These are phyloP conservation scores for Montipora capitata DNA, from an alignment of 92 coral and sea anemone genomes.

Conservation along the genomic window DNA sequence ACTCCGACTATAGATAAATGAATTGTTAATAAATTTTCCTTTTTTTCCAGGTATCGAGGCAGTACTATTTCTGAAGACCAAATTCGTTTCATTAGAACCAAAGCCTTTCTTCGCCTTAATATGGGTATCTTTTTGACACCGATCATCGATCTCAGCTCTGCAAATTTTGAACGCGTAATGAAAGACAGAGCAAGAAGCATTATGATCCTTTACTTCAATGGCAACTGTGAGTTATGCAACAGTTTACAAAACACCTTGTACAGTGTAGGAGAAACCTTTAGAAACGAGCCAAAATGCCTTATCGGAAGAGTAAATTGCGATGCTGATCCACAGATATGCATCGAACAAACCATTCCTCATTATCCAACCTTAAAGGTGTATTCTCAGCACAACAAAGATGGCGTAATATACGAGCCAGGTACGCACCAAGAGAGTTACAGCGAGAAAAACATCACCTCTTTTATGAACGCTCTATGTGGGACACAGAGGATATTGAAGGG, in stretches of 20 bases:
- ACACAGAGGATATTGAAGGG: slow-evolving; percentile 90
- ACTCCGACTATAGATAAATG: neutral
- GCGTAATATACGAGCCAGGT: slow-evolving; percentile 92
- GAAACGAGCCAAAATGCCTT: slow-evolving; percentile 92
- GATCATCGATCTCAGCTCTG: slow-evolving; percentile 83
- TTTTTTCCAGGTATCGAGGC: slow-evolving; percentile 79
- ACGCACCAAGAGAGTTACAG: slow-evolving; percentile 92
- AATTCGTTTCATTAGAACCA: slow-evolving; percentile 82
- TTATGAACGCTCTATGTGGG: slow-evolving; percentile 92
- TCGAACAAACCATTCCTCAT: slow-evolving; percentile 88
- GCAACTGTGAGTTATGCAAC: slow-evolving; percentile 90
- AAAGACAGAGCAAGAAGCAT: slow-evolving; percentile 89
- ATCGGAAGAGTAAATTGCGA: slow-evolving; percentile 90
- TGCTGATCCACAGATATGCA: slow-evolving; percentile 74
- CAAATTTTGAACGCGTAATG: slow-evolving; percentile 93
- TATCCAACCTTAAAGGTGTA: slow-evolving; percentile 94
- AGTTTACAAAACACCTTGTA: slow-evolving; percentile 73
- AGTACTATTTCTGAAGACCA: slow-evolving; percentile 80
- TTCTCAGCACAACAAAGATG: slow-evolving; percentile 92
- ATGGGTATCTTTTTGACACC: slow-evolving; percentile 85
- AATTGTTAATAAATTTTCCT: neutral
- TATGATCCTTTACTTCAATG: slow-evolving; percentile 87
- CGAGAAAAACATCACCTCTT: slow-evolving; percentile 86
- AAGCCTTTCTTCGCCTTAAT: slow-evolving; percentile 74
- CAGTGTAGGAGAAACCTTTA: slow-evolving; percentile 82